phyloP scores from a whole-genome alignment of 2,797 vertebrate species.

The Trichosurus vulpecula region DNA sequence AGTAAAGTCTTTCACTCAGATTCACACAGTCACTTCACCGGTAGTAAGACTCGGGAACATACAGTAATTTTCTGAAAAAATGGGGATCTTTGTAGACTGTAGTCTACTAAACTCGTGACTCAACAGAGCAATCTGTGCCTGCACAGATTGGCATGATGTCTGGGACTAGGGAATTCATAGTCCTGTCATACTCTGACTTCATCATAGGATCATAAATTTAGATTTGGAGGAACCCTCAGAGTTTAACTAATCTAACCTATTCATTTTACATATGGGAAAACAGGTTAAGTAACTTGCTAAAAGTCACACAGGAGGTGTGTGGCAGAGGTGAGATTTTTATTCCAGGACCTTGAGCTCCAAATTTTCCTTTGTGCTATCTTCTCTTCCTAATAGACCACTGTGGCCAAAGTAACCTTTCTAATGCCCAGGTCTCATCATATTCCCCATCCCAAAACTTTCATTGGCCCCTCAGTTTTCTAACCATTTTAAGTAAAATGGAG shows the following conservation, averaged over 20 bases:
- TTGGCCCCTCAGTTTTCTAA: neutral
- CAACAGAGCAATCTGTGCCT: neutral
- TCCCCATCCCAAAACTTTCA: neutral
- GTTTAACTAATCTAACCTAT: neutral
- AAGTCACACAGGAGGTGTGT: neutral
- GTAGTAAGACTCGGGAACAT: neutral
- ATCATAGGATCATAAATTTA: neutral
- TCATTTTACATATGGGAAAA: neutral
- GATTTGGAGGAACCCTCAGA: neutral
- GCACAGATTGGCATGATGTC: neutral
- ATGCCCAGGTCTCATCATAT: neutral
- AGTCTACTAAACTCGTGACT: neutral
- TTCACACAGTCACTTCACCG: neutral
- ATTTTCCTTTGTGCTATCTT: neutral
- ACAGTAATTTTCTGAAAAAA: neutral
- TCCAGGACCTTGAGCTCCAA: neutral
- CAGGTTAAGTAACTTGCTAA: neutral
- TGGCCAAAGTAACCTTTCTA: neutral
- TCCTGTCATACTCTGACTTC: neutral
- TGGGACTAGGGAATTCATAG: neutral
- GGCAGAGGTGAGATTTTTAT: neutral
- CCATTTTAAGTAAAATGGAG: neutral
- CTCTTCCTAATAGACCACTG: neutral
- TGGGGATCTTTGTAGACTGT: neutral
- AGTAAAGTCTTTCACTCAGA: neutral